Evolutionary conservation across 2,797 vertebrate genomes (phyloP).

Genomic region (Oreochromis grahami): DNA sequence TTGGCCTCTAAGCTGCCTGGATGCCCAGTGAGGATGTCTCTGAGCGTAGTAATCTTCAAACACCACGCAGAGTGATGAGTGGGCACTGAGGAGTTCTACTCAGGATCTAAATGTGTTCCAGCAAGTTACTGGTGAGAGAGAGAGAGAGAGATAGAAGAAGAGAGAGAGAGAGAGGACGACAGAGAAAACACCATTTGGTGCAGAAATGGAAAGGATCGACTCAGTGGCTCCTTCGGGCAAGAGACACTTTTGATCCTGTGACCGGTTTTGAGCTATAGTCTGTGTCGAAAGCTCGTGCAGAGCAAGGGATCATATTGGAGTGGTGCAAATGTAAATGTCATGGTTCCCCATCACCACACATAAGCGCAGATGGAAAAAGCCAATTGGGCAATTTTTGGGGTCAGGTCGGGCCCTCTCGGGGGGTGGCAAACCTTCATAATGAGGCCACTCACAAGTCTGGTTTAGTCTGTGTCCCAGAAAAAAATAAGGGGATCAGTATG

Average conservation of each 20-base stretch:
- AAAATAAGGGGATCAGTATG: background rate
- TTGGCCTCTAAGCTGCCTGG: slow-evolving; percentile 77
- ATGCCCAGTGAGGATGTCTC: slow-evolving; percentile 77
- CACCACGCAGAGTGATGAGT: slow-evolving; percentile 76
- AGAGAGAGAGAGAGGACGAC: background rate
- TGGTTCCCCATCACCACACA: slow-evolving; percentile 61
- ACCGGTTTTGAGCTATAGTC: slow-evolving; percentile 55
- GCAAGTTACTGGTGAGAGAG: slow-evolving; percentile 56
- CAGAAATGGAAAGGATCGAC: slow-evolving; percentile 53
- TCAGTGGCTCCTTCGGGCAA: slow-evolving; percentile 45
- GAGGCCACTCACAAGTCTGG: slow-evolving; percentile 6
- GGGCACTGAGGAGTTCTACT: slow-evolving; percentile 73
- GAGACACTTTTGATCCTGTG: slow-evolving; percentile 62
- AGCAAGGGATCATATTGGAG: slow-evolving; percentile 38
- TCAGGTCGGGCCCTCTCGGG: slow-evolving; percentile 24
- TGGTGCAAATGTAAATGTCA: slow-evolving; percentile 61
- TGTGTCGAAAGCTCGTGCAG: slow-evolving; percentile 26
- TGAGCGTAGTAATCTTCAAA: slow-evolving; percentile 80
- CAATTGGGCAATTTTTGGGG: slow-evolving; percentile 61
- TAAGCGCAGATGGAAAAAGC: slow-evolving; percentile 51
- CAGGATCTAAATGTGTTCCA: slow-evolving; percentile 74
- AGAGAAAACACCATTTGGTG: slow-evolving; percentile 43
- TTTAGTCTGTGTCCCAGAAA: slow-evolving; percentile 35
- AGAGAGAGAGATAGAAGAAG: background rate
- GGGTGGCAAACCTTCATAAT: slow-evolving; percentile 28